Conservation (phyloP, 2,797 vertebrate genomes). For the Sciurus vulgaris region DNA sequence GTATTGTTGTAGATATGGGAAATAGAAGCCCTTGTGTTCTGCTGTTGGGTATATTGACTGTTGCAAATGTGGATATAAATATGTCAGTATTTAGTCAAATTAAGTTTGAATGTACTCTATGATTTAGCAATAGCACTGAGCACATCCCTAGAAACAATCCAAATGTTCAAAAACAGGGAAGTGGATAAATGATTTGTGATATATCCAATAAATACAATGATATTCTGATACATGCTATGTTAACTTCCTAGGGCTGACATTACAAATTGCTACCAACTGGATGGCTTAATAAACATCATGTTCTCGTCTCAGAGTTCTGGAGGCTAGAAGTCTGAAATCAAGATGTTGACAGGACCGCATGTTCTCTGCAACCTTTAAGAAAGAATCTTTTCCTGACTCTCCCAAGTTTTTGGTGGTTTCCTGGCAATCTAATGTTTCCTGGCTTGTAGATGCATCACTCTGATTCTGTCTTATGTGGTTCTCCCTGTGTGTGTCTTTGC, state of each 20-base stretch:
- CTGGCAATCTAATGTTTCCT: neutral
- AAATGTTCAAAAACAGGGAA: neutral
- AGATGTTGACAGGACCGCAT: neutral
- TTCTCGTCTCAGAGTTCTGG: neutral
- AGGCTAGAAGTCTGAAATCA: neutral
- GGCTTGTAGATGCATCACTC: neutral
- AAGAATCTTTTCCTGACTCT: neutral
- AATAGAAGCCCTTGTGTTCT: neutral
- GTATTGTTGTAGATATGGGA: neutral
- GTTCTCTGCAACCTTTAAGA: neutral
- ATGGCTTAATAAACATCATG: neutral
- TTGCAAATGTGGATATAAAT: neutral
- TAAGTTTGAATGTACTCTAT: neutral
- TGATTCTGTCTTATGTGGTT: neutral
- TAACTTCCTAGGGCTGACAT: neutral
- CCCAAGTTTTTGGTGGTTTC: neutral
- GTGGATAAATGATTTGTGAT: neutral
- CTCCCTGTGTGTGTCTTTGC: neutral
- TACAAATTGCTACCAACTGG: neutral
- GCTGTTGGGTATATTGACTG: neutral
- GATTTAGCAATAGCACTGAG: neutral
- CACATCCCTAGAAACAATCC: neutral
- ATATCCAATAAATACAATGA: neutral
- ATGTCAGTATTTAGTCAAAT: conserved; percentile 17
- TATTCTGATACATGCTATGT: neutral